Percentiles rank a stretch among this genome's conserved stretches.
Evolutionary conservation across 2,113 vertebrate genomes (phyloP).

Genomic region (Grallaria varia): DNA sequence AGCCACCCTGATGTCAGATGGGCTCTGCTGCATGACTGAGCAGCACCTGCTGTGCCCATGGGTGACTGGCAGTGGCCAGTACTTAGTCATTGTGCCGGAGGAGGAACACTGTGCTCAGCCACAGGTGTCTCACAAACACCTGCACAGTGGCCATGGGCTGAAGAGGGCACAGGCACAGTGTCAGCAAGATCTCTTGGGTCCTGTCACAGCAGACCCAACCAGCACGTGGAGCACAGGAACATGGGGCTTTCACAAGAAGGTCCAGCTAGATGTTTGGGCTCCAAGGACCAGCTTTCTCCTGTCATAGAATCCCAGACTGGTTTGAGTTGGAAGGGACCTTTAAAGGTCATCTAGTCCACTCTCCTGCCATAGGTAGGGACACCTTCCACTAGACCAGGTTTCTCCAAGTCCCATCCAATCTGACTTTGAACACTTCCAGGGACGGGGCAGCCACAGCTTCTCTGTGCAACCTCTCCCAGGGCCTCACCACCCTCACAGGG

Average conservation of each 20-base stretch:
- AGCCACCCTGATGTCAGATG: background rate
- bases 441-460: background rate
- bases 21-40: background rate
- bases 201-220: background rate
- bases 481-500: background rate
- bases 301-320: background rate
- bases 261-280: background rate
- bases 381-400: background rate
- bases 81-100: background rate
- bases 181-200: background rate
- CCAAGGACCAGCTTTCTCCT: background rate
- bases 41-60: too few relatives aligned
- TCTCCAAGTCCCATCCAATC: background rate
- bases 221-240: background rate
- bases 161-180: background rate
- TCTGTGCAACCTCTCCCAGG: background rate
- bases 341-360: background rate
- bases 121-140: background rate
- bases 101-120: background rate
- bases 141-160: background rate
- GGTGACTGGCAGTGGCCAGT: background rate
- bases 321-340: background rate
- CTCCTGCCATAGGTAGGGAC: background rate
- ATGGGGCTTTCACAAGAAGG: background rate
- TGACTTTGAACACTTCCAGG: background rate